Base-by-base conservation (phyloP, 2,888 invertebrate genomes). In the Drosophila affinis region DNA sequence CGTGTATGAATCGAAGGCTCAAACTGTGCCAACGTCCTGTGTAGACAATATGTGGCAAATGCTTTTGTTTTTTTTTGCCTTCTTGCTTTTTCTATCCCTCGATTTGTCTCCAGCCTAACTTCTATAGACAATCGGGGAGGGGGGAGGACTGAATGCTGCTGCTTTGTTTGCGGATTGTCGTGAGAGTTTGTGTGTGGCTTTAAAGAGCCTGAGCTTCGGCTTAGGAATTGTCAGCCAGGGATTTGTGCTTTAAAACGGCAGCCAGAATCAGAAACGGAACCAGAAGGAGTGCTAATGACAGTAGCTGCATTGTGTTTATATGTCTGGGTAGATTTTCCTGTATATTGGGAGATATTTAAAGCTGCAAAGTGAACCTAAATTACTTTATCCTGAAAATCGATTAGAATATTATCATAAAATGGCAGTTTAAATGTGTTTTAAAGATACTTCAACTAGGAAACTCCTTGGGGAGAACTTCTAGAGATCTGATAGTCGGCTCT, bases 11-110 rank as follows among this genome's bases (percentile, higher is more conserved):
- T 74, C 54, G 67, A 54, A 45, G 57, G 53, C 62, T 58, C 46
- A 47, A 59, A 68, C 55, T 49, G 55, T 52, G 57, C 55, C 75
- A 70, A 72, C 45, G 10, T 70, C 34, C 58, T 45, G 48, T 45
- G 60, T 48, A 67, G 52, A 82, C 79, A 79, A 70, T 75, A 44
- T 79, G 72, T 55, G 68, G 52, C 75, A 64, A 78, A 62, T 58
- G 76, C 79, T 63, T 67, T 81, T 81, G 88, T 87, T 82, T 87
- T 78, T 78, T 55, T 56, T 53, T 57, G 34, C 14, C 51, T 54
- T 51, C 21, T 56, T 45, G 9, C n/a, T 18, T 55, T 58, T 34
- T 44, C 62, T 44, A 34, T 62, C 9, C 53, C 62, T 49, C 72
- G 63, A 72, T 51, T 62, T 54, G 54, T 58, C 57, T 62, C 54